Evolutionary conservation across 53 echinoderm and acorn worm species (phyloP).

Genomic region (Apostichopus leukothele): DNA sequence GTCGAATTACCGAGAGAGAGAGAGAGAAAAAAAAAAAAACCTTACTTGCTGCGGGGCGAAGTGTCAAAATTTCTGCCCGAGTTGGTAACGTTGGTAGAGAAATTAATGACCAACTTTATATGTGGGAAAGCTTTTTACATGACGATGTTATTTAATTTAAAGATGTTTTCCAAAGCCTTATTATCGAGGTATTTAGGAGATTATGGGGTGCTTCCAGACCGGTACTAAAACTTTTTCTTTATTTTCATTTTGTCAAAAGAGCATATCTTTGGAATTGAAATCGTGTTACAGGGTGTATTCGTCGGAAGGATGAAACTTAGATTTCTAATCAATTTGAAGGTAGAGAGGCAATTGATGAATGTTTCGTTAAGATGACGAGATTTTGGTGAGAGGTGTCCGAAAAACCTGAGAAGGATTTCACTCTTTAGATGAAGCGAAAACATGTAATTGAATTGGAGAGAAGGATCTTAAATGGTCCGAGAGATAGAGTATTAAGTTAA

Average conservation of each 20-base stretch:
- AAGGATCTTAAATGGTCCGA: conserved; percentile 23
- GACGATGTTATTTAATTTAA: conserved; percentile 51
- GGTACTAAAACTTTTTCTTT: conserved; percentile 36
- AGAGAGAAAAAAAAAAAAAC: not conserved
- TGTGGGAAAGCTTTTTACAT: conserved; percentile 48
- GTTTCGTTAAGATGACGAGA: conserved; percentile 34
- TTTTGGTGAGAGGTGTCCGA: conserved; percentile 40
- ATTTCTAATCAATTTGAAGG: conserved; percentile 38
- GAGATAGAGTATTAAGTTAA: conserved; percentile 30
- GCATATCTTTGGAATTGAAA: not conserved
- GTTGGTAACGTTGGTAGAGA: conserved; percentile 44
- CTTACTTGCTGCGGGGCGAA: conserved; percentile 15
- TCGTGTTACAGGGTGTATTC: conserved; percentile 17
- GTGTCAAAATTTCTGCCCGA: conserved; percentile 51
- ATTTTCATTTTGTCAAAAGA: not conserved
- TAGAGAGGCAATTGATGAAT: conserved; percentile 50
- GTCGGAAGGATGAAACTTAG: conserved; percentile 41
- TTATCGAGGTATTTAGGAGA: conserved; percentile 52
- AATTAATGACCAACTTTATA: conserved; percentile 53
- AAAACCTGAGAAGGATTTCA: not conserved
- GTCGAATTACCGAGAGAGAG: conserved; percentile 36
- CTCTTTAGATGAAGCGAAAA: conserved; percentile 21
- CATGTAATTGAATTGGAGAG: conserved; percentile 45
- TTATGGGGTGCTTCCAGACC: conserved; percentile 47
- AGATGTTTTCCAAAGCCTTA: conserved; percentile 53